Conservation (phyloP, 2,113 vertebrate species). For the Cyrtonyx montezumae region DNA sequence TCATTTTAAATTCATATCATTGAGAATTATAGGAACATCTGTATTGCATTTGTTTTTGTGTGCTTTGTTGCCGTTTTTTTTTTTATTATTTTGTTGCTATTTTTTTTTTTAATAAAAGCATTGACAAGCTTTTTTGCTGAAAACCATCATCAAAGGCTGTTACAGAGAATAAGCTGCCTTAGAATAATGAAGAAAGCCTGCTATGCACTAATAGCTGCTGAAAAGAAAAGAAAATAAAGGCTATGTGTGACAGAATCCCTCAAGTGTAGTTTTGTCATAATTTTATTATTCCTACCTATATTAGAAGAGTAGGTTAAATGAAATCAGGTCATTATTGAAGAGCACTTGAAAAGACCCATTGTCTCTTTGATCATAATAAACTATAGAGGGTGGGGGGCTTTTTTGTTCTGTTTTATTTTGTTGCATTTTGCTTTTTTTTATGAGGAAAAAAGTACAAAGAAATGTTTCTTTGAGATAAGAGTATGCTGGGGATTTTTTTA, state of each 20-base stretch:
- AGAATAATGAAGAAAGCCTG: not conserved
- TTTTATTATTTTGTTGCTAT: too few relatives aligned
- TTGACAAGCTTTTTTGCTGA: not conserved
- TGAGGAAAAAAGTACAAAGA: not conserved
- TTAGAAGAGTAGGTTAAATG: not conserved
- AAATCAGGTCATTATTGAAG: not conserved
- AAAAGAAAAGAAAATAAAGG: not conserved
- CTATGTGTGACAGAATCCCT: not conserved
- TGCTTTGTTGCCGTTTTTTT: too few relatives aligned
- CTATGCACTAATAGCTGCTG: not conserved
- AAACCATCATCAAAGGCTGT: not conserved
- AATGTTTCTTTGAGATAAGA: not conserved
- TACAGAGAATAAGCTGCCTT: not conserved
- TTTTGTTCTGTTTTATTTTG: too few relatives aligned
- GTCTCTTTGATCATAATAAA: not conserved
- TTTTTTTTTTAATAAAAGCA: too few relatives aligned
- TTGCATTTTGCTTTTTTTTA: not conserved
- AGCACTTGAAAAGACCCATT: not conserved
- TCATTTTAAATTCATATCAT: not conserved
- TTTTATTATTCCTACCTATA: not conserved
- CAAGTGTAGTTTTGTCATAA: not conserved
- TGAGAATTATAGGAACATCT: not conserved
- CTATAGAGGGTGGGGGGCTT: not conserved
- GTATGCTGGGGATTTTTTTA: rapidly evolving
- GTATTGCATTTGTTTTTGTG: not conserved